phyloP scores from a whole-genome alignment of 2,113 vertebrate species.

The Mus pahari region DNA sequence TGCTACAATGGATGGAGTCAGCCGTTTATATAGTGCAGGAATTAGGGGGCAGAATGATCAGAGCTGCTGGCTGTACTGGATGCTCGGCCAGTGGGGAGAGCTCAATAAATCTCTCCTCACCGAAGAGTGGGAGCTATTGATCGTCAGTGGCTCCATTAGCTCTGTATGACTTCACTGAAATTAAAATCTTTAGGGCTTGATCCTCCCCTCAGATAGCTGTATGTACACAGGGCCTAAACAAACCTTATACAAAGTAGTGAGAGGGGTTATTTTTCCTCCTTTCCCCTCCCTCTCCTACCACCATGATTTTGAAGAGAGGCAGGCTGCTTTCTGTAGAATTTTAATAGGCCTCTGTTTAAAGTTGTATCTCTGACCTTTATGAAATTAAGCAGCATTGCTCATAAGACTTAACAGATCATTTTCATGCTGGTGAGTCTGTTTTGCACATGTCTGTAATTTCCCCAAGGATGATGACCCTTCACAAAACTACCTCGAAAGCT shows the following conservation, averaged over 20 bases:
- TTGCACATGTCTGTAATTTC: neutral
- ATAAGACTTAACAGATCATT: conserved; percentile 46
- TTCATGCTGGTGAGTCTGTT: conserved; percentile 23
- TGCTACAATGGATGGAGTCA: conserved; percentile 1
- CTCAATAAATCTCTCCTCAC: conserved; percentile 76
- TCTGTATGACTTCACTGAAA: conserved; percentile 80
- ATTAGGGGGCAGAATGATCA: neutral
- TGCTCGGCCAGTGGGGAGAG: conserved; percentile 68
- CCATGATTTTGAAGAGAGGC: conserved; percentile 39
- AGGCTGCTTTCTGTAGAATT: conserved; percentile 62
- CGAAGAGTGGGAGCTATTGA: conserved; percentile 77
- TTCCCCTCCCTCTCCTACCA: neutral
- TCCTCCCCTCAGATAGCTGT: conserved; percentile 67
- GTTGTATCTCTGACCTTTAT: conserved; percentile 68
- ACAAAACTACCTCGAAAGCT: conserved; percentile 9
- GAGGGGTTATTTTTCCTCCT: neutral
- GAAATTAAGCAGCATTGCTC: conserved; percentile 72
- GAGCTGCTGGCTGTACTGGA: conserved; percentile 55
- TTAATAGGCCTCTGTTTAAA: conserved; percentile 68
- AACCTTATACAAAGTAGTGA: conserved; percentile 57
- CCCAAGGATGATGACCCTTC: neutral
- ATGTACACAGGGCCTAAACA: conserved; percentile 70
- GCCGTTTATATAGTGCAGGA: conserved; percentile 55
- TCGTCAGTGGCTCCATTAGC: conserved; percentile 78
- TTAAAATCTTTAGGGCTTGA: conserved; percentile 81